Evolutionary conservation across 2,888 invertebrate genomes (phyloP).

Genomic region (Harmothoe impar): DNA sequence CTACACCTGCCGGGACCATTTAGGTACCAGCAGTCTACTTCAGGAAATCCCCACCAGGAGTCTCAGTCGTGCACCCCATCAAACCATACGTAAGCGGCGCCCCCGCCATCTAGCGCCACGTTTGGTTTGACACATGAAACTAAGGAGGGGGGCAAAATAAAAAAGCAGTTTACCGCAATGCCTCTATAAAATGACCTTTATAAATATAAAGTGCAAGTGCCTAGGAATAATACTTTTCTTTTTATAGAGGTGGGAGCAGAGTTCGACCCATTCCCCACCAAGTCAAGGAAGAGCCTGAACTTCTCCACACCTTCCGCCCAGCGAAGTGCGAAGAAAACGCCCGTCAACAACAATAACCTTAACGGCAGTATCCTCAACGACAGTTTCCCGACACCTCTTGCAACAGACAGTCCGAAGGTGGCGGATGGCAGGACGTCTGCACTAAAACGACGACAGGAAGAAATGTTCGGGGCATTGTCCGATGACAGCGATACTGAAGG

Average conservation of each 20-base stretch:
- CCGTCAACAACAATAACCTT: constrained; percentile 13
- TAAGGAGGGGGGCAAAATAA: too few species aligned
- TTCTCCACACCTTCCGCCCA: constrained; percentile 66
- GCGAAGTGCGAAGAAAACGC: neutral
- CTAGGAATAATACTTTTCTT: too few species aligned
- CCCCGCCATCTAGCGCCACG: too few species aligned
- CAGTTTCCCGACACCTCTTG: constrained; percentile 64
- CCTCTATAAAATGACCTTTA: too few species aligned
- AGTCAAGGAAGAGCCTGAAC: constrained; percentile 64
- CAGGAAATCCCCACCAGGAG: too few species aligned
- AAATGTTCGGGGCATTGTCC: constrained; percentile 65
- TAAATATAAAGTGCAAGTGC: too few species aligned
- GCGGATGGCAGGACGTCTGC: constrained; percentile 13
- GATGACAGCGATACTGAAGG: constrained; percentile 64
- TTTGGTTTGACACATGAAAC: too few species aligned
- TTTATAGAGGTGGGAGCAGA: constrained; percentile 41
- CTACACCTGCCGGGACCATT: too few species aligned
- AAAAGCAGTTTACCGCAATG: too few species aligned
- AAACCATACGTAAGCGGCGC: too few species aligned
- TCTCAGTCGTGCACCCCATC: too few species aligned
- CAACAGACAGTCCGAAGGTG: neutral
- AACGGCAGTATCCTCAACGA: constrained; percentile 59
- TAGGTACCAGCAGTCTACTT: too few species aligned
- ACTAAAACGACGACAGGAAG: constrained; percentile 62
- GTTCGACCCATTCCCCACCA: neutral